phyloP scores from a whole-genome alignment of 2,888 invertebrate genomes.

The Maniola hyperantus region DNA sequence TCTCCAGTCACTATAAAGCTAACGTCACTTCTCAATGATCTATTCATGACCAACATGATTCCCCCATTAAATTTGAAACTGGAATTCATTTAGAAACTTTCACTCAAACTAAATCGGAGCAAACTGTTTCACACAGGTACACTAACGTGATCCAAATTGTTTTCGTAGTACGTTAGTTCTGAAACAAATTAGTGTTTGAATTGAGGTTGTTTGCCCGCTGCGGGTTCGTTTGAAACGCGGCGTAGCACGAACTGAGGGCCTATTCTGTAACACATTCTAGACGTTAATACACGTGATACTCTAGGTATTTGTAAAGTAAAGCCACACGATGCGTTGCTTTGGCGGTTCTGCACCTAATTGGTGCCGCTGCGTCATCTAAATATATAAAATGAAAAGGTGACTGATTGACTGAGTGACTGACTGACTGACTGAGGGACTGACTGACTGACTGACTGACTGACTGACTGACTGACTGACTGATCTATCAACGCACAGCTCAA shows the following conservation, averaged over 20 bases:
- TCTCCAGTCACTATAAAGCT: too few relatives aligned
- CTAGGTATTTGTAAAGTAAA: too few relatives aligned
- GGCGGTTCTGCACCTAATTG: too few relatives aligned
- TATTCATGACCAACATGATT: background rate
- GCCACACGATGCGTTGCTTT: too few relatives aligned
- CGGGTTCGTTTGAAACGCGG: constrained; percentile 34
- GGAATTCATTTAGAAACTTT: constrained; percentile 16
- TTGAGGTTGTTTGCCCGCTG: constrained; percentile 34
- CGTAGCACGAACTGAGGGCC: constrained; percentile 11
- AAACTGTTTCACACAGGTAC: constrained; percentile 25
- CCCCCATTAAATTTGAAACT: background rate
- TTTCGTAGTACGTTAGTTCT: constrained; percentile 35
- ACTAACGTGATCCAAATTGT: constrained; percentile 35
- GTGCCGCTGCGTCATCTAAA: too few relatives aligned
- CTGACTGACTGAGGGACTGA: too few relatives aligned
- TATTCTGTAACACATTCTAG: constrained; percentile 3
- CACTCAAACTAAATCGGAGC: constrained; percentile 15
- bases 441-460: too few relatives aligned
- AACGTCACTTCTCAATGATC: background rate
- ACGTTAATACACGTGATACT: background rate
- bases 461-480: too few relatives aligned
- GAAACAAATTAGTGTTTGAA: constrained; percentile 38
- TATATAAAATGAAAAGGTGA: too few relatives aligned
- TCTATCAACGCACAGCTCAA: too few relatives aligned
- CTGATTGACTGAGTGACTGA: too few relatives aligned